These are phyloP conservation scores for Eupithecia tripunctaria DNA, from an alignment of 2,888 invertebrate genomes.

Conservation along the genomic window DNA sequence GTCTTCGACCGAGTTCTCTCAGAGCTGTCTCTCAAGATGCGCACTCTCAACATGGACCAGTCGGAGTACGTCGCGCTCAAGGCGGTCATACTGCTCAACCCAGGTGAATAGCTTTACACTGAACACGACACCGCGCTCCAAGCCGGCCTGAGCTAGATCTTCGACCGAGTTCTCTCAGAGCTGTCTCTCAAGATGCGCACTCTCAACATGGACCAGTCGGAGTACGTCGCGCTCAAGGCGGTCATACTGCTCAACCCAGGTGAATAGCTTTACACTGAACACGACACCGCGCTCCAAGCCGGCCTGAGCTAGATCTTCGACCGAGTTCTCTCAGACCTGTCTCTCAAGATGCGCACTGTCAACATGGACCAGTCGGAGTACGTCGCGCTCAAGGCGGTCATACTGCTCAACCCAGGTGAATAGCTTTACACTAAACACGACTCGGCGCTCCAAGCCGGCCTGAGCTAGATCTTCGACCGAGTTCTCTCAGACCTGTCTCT, in stretches of 20 bases:
- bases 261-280: conserved; percentile 56
- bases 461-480: no score
- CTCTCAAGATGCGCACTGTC: conserved; percentile 97
- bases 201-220: conserved; percentile 97
- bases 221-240: conserved; percentile 93
- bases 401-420: no score
- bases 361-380: conserved; percentile 97
- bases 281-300: conserved; percentile 90
- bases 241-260: conserved; percentile 98
- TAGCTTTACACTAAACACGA: no score
- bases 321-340: conserved; percentile 95
- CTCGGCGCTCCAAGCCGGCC: no score
- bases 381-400: no score
- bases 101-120: conserved; percentile 83
- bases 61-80: conserved; percentile 94
- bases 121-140: conserved; percentile 87
- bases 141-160: conserved; percentile 96
- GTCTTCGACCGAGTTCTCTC: conserved; percentile 97
- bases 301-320: conserved; percentile 97
- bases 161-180: conserved; percentile 96
- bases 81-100: conserved; percentile 97
- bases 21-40: conserved; percentile 97
- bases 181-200: conserved; percentile 98
- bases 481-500: no score
- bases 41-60: conserved; percentile 97